Evolutionary conservation across 1,140 invertebrate species (phyloP).

Genomic region (Leguminivora glycinivorella): DNA sequence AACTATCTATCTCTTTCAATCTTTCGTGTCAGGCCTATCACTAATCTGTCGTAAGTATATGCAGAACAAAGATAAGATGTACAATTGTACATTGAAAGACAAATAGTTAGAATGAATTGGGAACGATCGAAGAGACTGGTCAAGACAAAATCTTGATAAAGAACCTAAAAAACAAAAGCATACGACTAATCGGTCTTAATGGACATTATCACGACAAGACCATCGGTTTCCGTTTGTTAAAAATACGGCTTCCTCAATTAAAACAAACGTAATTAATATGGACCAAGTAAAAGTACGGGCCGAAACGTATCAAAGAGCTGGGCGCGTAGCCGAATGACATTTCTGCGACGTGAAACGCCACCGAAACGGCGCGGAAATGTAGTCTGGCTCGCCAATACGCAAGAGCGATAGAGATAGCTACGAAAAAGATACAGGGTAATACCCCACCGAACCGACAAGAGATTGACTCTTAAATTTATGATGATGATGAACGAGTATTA

Average conservation of each 20-base stretch:
- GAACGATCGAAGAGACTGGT: slow-evolving; percentile 6
- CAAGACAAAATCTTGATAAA: neutral
- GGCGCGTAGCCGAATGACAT: too few species aligned
- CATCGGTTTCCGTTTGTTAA: slow-evolving; percentile 16
- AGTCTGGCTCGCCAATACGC: too few species aligned
- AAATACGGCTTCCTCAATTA: slow-evolving; percentile 19
- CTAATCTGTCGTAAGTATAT: neutral
- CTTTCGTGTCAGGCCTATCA: neutral
- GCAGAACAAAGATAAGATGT: neutral
- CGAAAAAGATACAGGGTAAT: too few species aligned
- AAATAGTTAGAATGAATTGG: neutral
- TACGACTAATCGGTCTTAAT: slow-evolving; percentile 10
- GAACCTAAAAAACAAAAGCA: neutral
- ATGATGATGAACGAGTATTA: too few species aligned
- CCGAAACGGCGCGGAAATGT: too few species aligned
- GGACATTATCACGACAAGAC: slow-evolving; percentile 17
- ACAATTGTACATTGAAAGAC: neutral
- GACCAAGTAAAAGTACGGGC: too few species aligned
- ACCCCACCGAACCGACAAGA: too few species aligned
- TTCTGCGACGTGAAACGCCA: too few species aligned
- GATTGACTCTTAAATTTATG: too few species aligned
- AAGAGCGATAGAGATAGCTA: too few species aligned
- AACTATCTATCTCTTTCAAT: neutral
- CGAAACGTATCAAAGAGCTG: too few species aligned
- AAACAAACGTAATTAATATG: slow-evolving; percentile 28